These are phyloP conservation scores for Papilio helenus DNA, from an alignment of 1,140 invertebrate genomes.

Conservation along the genomic window DNA sequence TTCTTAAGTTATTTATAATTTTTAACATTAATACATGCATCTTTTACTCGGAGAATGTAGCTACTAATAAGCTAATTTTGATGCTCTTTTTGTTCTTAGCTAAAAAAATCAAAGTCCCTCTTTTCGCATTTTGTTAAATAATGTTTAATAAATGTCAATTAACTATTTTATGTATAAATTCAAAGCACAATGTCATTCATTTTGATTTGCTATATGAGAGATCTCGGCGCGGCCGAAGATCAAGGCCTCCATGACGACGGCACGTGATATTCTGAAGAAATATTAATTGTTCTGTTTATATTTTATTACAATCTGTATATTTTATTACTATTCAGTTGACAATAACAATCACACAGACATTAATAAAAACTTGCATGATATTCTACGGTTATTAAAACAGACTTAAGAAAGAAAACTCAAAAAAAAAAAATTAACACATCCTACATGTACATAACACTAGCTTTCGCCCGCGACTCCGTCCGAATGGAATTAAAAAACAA, in stretches of 20 bases:
- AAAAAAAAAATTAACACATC: too few species aligned
- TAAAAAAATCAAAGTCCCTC: too few species aligned
- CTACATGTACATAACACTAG: background rate
- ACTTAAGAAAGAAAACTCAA: too few species aligned
- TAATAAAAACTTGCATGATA: too few species aligned
- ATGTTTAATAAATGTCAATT: background rate
- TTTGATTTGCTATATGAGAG: slow-evolving; percentile 1
- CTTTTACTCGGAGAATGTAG: too few species aligned
- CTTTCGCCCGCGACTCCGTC: too few species aligned
- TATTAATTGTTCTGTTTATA: slow-evolving; percentile 11
- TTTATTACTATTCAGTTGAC: background rate
- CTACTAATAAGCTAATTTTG: too few species aligned
- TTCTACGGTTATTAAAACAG: too few species aligned
- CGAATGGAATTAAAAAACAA: too few species aligned
- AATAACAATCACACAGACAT: background rate
- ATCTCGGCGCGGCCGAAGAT: slow-evolving; percentile 16
- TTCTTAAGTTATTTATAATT: background rate
- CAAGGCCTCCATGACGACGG: background rate
- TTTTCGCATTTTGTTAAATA: too few species aligned
- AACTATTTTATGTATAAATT: background rate
- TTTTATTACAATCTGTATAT: background rate
- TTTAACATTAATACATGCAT: too few species aligned
- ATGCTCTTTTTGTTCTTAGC: too few species aligned
- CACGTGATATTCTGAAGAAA: slow-evolving; percentile 3
- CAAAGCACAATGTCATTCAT: background rate